phyloP scores from a whole-genome alignment of 2,797 vertebrate genomes.

The Squalus acanthias region DNA sequence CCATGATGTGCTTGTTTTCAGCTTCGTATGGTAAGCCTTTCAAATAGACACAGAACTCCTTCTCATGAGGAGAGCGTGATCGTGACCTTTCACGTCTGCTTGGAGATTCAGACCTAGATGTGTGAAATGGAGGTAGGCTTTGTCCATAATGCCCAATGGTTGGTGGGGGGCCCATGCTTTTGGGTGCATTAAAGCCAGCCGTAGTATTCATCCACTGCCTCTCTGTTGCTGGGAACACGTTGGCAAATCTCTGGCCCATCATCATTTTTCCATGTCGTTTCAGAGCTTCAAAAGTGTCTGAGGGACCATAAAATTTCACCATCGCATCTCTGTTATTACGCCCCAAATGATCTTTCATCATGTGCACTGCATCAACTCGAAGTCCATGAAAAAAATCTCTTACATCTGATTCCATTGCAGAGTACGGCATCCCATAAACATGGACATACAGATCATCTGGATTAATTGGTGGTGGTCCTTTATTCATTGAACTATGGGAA shows the following conservation, averaged over 20 bases:
- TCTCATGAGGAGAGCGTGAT: constrained; percentile 88
- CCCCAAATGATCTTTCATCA: constrained; percentile 82
- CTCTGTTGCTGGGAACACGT: constrained; percentile 84
- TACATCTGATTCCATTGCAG: constrained; percentile 80
- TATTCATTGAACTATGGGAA: constrained; percentile 81
- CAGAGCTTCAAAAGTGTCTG: constrained; percentile 90
- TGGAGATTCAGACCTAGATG: constrained; percentile 48
- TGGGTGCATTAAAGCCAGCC: constrained; percentile 67
- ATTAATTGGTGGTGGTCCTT: constrained; percentile 66
- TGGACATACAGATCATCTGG: constrained; percentile 86
- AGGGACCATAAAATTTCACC: constrained; percentile 87
- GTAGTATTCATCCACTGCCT: constrained; percentile 82
- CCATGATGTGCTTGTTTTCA: constrained; percentile 90
- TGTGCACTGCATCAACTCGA: constrained; percentile 76
- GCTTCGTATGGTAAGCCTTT: constrained; percentile 96
- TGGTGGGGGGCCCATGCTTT: constrained; percentile 44
- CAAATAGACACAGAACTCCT: constrained; percentile 88
- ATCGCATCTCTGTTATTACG: constrained; percentile 85
- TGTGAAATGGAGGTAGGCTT: constrained; percentile 59
- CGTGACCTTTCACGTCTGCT: constrained; percentile 73
- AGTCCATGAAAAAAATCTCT: constrained; percentile 91
- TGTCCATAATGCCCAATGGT: constrained; percentile 63
- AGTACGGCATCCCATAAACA: constrained; percentile 88
- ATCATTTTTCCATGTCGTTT: constrained; percentile 81
- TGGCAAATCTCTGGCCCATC: constrained; percentile 92